Base-by-base conservation (phyloP, 1,140 invertebrate species). In the Lysiphlebus fabarum region DNA sequence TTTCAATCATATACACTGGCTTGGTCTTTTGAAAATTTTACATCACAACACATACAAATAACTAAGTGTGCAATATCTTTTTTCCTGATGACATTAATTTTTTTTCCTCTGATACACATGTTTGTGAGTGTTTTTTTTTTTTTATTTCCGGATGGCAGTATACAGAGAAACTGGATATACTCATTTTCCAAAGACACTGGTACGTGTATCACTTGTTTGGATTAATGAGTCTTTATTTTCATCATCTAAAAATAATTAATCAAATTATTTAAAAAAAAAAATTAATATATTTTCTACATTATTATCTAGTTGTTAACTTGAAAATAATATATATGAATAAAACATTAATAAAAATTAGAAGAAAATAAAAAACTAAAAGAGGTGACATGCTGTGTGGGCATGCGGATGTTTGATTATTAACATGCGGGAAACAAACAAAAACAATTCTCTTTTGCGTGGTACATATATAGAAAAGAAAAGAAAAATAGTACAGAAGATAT, bases 341-440 rank as follows among this genome's bases (percentile, higher is more conserved):
- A 34, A 47, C 8, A 26, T 8, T 17, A 47, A 17, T 8, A 47
- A 26, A 7, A 47, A 26, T 17, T 17, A 47, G 6, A 12, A 33
- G 4, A 26, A 33, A 47, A 8, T 2, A 33, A 47, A 47, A 47
- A n/a, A 4, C 2, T 1, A 3, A 17, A 14, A 45, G 44, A 42
- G 26, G 26, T 44, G 42, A 48, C 37, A 44, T n/a, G 7, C 6
- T 41, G 56, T 38, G 12, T 58, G 34, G 47, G 45, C 48, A 53
- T 37, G 43, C 38, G 48, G 40, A 50, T 58, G 57, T 58, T 58
- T 58, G 57, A 58, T 58, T 58, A 53, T 11, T 58, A n/a, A 26
- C 48, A 37, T 47, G 40, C 41, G 42, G 41, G 14, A 49, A 53
- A 43, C 49, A 58, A 58, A 58, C 44, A 58, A 58, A 58, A 58